Evolutionary conservation across 2,888 invertebrate genomes (phyloP), one percentile per base, ranked within the genome.

Genomic region (Euproctis similis): DNA sequence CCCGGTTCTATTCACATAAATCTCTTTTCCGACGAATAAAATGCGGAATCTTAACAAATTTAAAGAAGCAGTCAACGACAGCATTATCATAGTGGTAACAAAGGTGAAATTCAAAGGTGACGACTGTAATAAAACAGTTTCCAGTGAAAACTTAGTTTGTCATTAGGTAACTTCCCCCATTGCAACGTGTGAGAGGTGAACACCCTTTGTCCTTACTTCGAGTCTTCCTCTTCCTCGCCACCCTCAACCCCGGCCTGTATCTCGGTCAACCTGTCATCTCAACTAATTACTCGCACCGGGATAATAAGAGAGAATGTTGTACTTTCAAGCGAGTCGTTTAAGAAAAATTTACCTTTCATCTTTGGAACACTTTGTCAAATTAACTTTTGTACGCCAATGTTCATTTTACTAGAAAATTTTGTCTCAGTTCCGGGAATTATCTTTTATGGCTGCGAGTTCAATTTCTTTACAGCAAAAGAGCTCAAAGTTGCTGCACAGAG

Each of bases 81-180:
- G 49, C 59, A 42, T 35, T 61, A 50, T 14, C 14, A 19, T 26
- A 38, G 9, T 7, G 28, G 52, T 36, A n/a, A n/a, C n/a, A n/a
- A n/a, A n/a, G n/a, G n/a, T n/a, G n/a, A n/a, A n/a, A n/a, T n/a
- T n/a, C n/a, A n/a, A n/a, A n/a, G n/a, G n/a, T n/a, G n/a, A n/a
- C n/a, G n/a, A n/a, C n/a, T n/a, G n/a, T n/a, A n/a, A n/a, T n/a
- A n/a, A n/a, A n/a, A n/a, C n/a, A n/a, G 39, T 46, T 50, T 39
- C 26, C 36, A 35, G 43, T 34, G 26, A 53, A 19, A 62, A 64
- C 55, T 62, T 61, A 59, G 59, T 62, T 63, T 59, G 63, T 74
- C 69, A 73, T 67, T 68, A 59, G 62, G 56, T 57, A 76, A 76
- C 67, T 75, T 73, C 73, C 60, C 60, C 59, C 67, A 71, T 72